Evolutionary conservation across 2,113 vertebrate genomes (phyloP), one percentile per base, ranked within the genome.

Genomic region (Sialia sialis): DNA sequence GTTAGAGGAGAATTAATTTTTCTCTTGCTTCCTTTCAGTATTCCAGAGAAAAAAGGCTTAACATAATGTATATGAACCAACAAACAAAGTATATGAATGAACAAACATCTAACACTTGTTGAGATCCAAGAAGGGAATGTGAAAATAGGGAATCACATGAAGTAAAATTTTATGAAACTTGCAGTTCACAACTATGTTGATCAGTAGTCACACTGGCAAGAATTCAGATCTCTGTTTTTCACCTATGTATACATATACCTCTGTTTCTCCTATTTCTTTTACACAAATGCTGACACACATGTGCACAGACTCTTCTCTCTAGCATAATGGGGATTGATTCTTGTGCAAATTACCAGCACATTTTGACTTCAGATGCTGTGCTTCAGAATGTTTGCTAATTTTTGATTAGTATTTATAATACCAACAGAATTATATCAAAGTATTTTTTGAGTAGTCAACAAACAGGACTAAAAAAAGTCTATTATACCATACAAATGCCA

Each of bases 241-340:
- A 14, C 23, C 3, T 38, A 17, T n/a, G 2, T 30, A 20, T 41
- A 30, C 4, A 18, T 6, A 23, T 16, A 54, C 9, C 3, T 5
- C 11, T 2, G 0, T 79, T 92, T 84, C 20, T 84, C 23, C 9
- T 13, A 4, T 8, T 18, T 13, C 14, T 72, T 82, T 73, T 58
- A 30, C 41, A 76, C 6, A 30, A 16, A 29, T 4, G 8, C 0
- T 3, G 19, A 11, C 1, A 2, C 16, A 16, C 0, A 0, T 6
- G 23, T 4, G 9, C 29, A 23, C 9, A 14, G 15, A n/a, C 8
- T 3, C 2, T 55, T 66, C 56, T 79, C 22, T 68, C 26, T 60
- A 48, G 12, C 39, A 18, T 60, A 32, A 39, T 3, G 4, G 30
- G 26, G 9, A 16, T 30, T 63, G 30, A 43, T 76, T 67, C 14